These are phyloP conservation scores for Dromococcyx pavoninus DNA, from an alignment of 2,797 vertebrate species.

Conservation along the genomic window DNA sequence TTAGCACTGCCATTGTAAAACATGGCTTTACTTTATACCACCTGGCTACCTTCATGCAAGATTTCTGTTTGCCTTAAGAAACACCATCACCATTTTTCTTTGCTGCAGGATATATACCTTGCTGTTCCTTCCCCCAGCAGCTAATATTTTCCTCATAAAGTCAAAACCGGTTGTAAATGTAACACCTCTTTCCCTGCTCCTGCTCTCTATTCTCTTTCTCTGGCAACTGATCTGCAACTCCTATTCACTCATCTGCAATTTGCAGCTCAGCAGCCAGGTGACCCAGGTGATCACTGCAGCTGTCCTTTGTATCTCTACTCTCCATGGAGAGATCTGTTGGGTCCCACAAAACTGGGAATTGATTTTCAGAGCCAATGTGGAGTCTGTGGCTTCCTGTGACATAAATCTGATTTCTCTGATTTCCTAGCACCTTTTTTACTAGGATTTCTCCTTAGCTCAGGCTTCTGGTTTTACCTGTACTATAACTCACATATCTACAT, in stretches of 20 bases:
- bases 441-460: not conserved
- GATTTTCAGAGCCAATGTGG: not conserved
- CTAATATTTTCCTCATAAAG: not conserved
- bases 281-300: not conserved
- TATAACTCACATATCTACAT: not conserved
- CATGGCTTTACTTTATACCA: not conserved
- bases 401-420: not conserved
- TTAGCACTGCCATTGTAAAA: not conserved
- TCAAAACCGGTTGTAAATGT: not conserved
- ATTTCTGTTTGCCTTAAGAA: not conserved
- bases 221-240: not conserved
- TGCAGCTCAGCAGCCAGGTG: not conserved
- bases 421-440: not conserved
- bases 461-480: not conserved
- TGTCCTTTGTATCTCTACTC: rapidly evolving
- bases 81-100: not conserved
- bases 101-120: not conserved
- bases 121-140: not conserved
- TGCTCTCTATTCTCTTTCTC: not conserved
- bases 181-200: not conserved
- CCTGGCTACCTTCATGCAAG: not conserved
- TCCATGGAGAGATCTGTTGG: not conserved
- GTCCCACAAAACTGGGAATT: not conserved
- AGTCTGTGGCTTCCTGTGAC: rapidly evolving
- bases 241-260: not conserved